Conservation (phyloP, 2,888 invertebrate genomes). For the Habrosyne pyritoides region DNA sequence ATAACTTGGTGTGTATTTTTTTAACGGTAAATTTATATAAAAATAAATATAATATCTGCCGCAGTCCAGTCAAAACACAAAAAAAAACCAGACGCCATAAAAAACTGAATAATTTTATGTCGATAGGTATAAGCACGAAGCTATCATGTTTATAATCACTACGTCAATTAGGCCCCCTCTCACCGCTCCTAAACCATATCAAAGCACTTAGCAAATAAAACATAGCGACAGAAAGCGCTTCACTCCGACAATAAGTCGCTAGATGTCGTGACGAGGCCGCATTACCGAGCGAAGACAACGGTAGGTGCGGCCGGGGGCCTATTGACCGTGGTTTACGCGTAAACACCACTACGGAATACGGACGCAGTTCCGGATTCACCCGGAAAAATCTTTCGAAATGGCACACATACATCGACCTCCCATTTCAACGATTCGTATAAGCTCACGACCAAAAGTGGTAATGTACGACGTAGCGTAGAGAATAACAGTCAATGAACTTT, state of each 20-base stretch:
- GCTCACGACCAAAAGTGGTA: constrained; percentile 28
- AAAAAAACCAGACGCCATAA: constrained; percentile 23
- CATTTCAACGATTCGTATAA: neutral
- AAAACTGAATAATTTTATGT: neutral
- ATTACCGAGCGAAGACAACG: constrained; percentile 73
- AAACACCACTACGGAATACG: constrained; percentile 67
- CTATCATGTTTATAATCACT: constrained; percentile 66
- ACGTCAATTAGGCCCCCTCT: constrained; percentile 69
- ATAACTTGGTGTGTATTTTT: too few relatives aligned
- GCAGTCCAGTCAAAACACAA: too few relatives aligned
- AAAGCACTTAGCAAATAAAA: constrained; percentile 79
- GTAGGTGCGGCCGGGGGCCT: constrained; percentile 75
- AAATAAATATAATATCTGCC: too few relatives aligned
- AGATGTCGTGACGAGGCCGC: constrained; percentile 75
- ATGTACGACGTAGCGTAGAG: constrained; percentile 35
- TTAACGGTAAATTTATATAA: too few relatives aligned
- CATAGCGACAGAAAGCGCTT: constrained; percentile 39
- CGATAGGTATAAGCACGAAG: constrained; percentile 27
- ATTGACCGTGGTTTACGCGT: constrained; percentile 78
- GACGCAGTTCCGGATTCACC: constrained; percentile 20
- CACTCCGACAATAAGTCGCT: constrained; percentile 65
- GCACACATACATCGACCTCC: constrained; percentile 35
- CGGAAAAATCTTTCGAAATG: constrained; percentile 24
- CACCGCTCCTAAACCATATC: constrained; percentile 53
- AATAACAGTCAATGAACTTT: constrained; percentile 49